These are phyloP conservation scores for Elysia chlorotica DNA, from an alignment of 1,140 invertebrate species.

Conservation along the genomic window DNA sequence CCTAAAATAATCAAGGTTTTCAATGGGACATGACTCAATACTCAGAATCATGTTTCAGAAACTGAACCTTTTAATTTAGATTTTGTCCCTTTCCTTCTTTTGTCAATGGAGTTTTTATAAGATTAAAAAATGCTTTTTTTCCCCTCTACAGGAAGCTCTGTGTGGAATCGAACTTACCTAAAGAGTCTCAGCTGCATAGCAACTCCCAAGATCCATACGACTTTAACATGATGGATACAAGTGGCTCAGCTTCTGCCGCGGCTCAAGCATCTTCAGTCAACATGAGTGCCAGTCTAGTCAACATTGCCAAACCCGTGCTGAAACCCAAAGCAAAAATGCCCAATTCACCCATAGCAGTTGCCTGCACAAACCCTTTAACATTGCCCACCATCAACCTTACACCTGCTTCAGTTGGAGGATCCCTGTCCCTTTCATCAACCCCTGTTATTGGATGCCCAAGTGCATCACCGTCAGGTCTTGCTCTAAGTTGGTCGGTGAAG, in stretches of 20 bases:
- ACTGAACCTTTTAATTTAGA: too few relatives aligned
- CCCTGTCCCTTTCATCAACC: not conserved
- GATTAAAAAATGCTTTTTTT: too few relatives aligned
- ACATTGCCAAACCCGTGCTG: conserved; percentile 5
- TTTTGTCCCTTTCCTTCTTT: too few relatives aligned
- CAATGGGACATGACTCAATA: too few relatives aligned
- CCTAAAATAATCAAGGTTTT: too few relatives aligned
- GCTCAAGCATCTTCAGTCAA: too few relatives aligned
- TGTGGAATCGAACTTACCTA: conserved; percentile 55
- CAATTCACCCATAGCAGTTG: conserved; percentile 17
- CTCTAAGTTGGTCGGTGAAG: conserved; percentile 14
- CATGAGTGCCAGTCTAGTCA: conserved; percentile 28
- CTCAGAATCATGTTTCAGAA: too few relatives aligned
- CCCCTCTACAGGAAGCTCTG: conserved; percentile 54
- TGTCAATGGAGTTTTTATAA: too few relatives aligned
- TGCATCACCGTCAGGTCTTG: not conserved
- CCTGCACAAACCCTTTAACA: not conserved
- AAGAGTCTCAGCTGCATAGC: conserved; percentile 40
- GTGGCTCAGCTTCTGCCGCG: conserved; percentile 17
- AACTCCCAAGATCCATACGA: conserved; percentile 56
- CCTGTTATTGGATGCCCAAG: not conserved
- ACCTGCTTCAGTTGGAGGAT: conserved; percentile 19
- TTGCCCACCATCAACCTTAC: not conserved
- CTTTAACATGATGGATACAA: conserved; percentile 44
- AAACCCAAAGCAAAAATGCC: conserved; percentile 42